A percentile compares a stretch with the other conserved stretches of the same genome.
Conservation (phyloP, 2,797 vertebrate species). For the Capromys pilorides region DNA sequence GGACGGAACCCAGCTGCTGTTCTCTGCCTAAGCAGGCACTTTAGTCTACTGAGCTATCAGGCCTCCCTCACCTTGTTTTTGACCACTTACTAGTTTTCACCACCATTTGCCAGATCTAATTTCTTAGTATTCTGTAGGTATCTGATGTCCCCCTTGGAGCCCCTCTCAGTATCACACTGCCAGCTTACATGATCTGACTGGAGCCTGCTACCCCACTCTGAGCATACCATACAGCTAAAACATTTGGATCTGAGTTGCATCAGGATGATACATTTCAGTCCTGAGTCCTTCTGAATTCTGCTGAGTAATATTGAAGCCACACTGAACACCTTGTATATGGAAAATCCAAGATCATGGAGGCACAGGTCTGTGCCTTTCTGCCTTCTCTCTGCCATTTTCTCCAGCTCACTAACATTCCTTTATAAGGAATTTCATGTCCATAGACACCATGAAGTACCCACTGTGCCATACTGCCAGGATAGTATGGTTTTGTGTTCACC, state of each 20-base stretch:
- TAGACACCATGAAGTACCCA: neutral
- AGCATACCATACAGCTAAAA: neutral
- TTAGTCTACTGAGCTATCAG: too few relatives aligned
- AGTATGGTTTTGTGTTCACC: too few relatives aligned
- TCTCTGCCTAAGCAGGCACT: too few relatives aligned
- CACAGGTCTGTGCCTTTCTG: too few relatives aligned
- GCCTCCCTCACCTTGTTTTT: too few relatives aligned
- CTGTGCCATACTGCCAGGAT: neutral
- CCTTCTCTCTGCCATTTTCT: too few relatives aligned
- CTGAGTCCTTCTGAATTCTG: too few relatives aligned
- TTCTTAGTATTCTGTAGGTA: neutral
- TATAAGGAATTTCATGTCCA: neutral
- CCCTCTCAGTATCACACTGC: neutral
- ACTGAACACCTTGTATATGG: too few relatives aligned
- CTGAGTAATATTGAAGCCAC: too few relatives aligned
- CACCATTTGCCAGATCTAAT: neutral
- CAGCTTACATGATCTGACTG: neutral
- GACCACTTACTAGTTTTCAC: neutral
- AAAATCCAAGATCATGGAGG: too few relatives aligned
- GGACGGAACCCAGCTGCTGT: too few relatives aligned
- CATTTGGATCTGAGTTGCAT: neutral
- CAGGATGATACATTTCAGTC: fast-evolving
- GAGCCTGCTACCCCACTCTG: neutral
- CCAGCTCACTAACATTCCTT: too few relatives aligned
- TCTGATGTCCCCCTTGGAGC: neutral